These are phyloP conservation scores for Spatula versicolor DNA, from an alignment of 2,797 vertebrate species.

Conservation along the genomic window DNA sequence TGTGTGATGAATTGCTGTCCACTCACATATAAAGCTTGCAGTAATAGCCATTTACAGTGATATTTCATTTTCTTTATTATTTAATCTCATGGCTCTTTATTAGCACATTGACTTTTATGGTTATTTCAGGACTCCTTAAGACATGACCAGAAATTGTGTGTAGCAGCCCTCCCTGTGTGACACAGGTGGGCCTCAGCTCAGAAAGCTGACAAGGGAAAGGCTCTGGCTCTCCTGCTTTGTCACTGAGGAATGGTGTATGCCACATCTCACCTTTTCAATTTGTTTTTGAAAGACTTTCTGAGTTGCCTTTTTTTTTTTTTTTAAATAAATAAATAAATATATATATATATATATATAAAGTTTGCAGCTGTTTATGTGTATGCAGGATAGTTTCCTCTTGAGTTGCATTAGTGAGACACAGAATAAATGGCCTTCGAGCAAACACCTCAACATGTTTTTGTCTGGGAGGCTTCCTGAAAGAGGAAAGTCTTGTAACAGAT, in stretches of 20 bases:
- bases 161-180: background rate
- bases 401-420: background rate
- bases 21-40: background rate
- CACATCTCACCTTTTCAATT: background rate
- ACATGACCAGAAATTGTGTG: background rate
- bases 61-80: conserved; percentile 32
- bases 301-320: background rate
- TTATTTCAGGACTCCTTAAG: background rate
- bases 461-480: background rate
- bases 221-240: background rate
- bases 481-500: background rate
- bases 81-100: conserved; percentile 43
- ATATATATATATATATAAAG: background rate
- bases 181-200: background rate
- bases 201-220: background rate
- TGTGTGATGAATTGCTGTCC: background rate
- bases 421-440: background rate
- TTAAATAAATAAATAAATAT: too few relatives aligned
- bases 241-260: background rate
- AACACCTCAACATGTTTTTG: background rate
- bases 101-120: conserved; percentile 1
- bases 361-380: background rate
- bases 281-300: background rate
- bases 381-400: background rate
- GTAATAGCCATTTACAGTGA: background rate